phyloP scores from a whole-genome alignment of 2,797 vertebrate genomes.

The Gadopsis marmoratus region DNA sequence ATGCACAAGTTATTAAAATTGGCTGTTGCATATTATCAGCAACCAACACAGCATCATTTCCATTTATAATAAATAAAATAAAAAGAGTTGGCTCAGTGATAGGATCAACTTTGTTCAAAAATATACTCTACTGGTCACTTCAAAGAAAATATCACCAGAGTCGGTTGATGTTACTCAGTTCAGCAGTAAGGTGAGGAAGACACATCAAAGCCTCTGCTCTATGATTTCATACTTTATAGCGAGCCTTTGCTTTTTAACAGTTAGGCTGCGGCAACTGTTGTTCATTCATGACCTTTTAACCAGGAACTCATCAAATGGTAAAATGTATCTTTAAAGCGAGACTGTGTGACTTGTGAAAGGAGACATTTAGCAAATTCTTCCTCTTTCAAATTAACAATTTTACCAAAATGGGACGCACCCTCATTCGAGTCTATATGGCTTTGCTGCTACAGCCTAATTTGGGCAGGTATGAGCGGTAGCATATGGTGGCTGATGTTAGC shows the following conservation, averaged over 20 bases:
- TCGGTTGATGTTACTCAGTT: neutral
- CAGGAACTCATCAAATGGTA: neutral
- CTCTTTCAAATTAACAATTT: neutral
- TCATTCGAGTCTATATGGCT: neutral
- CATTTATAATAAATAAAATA: constrained; percentile 1
- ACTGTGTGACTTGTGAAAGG: neutral
- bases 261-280: neutral
- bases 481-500: too few species aligned
- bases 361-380: neutral
- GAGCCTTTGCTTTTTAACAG: neutral
- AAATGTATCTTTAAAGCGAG: neutral
- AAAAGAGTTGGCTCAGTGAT: constrained; percentile 30
- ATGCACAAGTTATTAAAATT: neutral
- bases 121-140: neutral
- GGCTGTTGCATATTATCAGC: neutral
- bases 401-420: neutral
- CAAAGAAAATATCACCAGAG: constrained; percentile 3
- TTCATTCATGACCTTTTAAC: neutral
- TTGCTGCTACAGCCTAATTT: neutral
- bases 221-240: neutral
- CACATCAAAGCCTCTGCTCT: neutral
- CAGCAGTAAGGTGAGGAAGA: neutral
- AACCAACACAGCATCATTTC: neutral
- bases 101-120: neutral
- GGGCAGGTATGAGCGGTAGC: neutral